Evolutionary conservation across 2,113 vertebrate genomes (phyloP).

Genomic region (Kryptolebias marmoratus): DNA sequence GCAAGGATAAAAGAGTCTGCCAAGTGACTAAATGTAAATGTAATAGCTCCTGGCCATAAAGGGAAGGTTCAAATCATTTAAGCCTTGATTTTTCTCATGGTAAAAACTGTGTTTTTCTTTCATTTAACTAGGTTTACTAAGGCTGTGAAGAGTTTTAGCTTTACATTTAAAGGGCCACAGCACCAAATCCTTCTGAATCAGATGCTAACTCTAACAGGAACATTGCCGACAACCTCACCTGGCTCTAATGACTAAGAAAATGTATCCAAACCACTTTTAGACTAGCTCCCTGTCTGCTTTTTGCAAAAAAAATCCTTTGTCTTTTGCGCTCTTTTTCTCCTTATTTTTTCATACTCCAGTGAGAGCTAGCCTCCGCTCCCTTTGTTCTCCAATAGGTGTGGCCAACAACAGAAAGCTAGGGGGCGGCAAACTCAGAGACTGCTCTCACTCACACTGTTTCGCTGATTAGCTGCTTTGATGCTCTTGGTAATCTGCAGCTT

Average conservation of each 20-base stretch:
- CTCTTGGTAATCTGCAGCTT: slow-evolving; percentile 54
- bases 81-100: background rate
- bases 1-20: no score
- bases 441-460: slow-evolving; percentile 29
- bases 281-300: slow-evolving; percentile 37
- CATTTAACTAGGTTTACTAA: background rate
- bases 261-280: background rate
- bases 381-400: slow-evolving; percentile 72
- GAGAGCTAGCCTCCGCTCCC: slow-evolving; percentile 60
- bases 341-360: slow-evolving; percentile 29
- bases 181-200: background rate
- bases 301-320: slow-evolving; percentile 24
- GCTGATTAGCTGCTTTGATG: slow-evolving; percentile 52
- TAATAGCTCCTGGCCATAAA: no score
- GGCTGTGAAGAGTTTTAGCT: no score
- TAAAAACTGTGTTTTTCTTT: slow-evolving; percentile 1
- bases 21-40: no score
- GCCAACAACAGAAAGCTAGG: slow-evolving; percentile 54
- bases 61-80: no score
- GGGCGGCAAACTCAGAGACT: slow-evolving; percentile 47
- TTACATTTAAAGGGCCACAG: slow-evolving; percentile 6
- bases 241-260: background rate
- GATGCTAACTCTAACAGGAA: slow-evolving; percentile 26
- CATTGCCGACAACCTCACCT: slow-evolving; percentile 42
- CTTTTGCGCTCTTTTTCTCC: slow-evolving; percentile 33